Base-by-base conservation (phyloP, 2,888 invertebrate genomes). In the Bellardia bayeri region DNA sequence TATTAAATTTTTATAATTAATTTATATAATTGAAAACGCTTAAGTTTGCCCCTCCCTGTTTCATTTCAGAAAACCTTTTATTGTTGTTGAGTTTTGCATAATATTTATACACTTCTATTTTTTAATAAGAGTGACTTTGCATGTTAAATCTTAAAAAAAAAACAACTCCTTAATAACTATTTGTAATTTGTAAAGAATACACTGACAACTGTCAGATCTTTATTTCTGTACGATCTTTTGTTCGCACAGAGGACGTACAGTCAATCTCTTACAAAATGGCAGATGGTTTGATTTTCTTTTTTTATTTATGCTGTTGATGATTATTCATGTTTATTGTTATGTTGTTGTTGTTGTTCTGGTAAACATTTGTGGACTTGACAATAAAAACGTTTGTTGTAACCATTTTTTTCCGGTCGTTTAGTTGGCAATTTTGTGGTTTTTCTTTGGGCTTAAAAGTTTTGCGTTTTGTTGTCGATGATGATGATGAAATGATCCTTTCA, bases 381-480 rank as follows among this genome's bases (percentile, higher is more conserved):
- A 80, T 82, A 79, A 87, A 81, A 86, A 45, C 75, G 66, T 76
- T 83, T 86, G 78, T 86, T 72, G 80, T 78, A 87, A 87, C 16
- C 72, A 84, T 87, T 82, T 84, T 74, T 84, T 87, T 85, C 87
- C 87, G 84, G 84, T 69, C 84, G 69, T 74, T 87, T 82, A 68
- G 61, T 82, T 61, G 9, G 42, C 49, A 82, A 69, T 82, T 84
- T 87, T 83, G 87, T 75, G 87, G 87, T 87, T 86, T 87, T 61
- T 68, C n/a, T 30, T 42, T 49, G 30, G 4, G 13, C 49, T 64
- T 72, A 30, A 16, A 69, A 23, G n/a, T 23, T 75, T 66, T 75
- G 61, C 58, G 49, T 63, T 5, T 2, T 23, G 64, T 13, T 63
- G 56, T 9, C 16, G 23, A 14, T 56, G 33, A 66, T 58, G 56